phyloP scores from a whole-genome alignment of 2,888 invertebrate species.

The Bedellia somnulentella region DNA sequence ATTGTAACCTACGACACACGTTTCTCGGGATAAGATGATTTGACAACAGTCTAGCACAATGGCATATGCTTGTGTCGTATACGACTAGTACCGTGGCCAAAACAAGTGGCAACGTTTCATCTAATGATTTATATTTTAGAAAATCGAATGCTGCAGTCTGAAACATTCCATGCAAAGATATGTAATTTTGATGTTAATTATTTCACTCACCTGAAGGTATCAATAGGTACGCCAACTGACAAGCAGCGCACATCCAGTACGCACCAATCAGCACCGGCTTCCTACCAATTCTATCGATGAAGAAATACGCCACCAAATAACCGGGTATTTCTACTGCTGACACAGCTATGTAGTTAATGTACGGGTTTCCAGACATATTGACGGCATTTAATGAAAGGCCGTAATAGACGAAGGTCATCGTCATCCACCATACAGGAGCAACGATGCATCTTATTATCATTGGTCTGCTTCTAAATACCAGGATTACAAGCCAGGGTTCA shows the following conservation, averaged over 20 bases:
- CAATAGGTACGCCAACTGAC: constrained; percentile 64
- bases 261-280: constrained; percentile 58
- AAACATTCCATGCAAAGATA: too few species aligned
- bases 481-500: constrained; percentile 30
- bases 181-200: neutral
- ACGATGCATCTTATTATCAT: constrained; percentile 23
- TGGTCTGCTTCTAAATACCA: constrained; percentile 25
- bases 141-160: too few species aligned
- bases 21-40: neutral
- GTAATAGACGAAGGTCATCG: constrained; percentile 67
- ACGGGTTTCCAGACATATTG: constrained; percentile 64
- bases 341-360: constrained; percentile 65
- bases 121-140: too few species aligned
- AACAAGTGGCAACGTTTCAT: too few species aligned
- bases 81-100: too few species aligned
- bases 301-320: constrained; percentile 58
- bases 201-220: constrained; percentile 46
- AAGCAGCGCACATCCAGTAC: constrained; percentile 63
- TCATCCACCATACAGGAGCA: constrained; percentile 64
- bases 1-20: neutral
- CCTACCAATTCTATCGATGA: constrained; percentile 64
- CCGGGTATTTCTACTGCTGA: constrained; percentile 69
- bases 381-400: constrained; percentile 69
- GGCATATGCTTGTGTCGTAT: too few species aligned
- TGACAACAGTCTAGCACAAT: neutral